These are phyloP conservation scores for Nannoperca australis DNA, from an alignment of 2,797 vertebrate species.

Conservation along the genomic window DNA sequence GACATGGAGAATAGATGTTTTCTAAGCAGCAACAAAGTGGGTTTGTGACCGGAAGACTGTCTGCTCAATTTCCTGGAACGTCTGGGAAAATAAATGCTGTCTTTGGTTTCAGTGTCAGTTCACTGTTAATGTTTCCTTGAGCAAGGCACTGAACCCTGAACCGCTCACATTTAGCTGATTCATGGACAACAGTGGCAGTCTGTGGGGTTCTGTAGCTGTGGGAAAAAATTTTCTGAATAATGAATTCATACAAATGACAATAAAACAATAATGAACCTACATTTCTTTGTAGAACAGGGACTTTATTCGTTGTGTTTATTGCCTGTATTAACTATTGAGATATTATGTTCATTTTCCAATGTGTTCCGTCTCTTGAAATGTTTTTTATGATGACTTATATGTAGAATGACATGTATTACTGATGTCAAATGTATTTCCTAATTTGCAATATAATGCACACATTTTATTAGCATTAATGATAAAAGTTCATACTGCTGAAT, in stretches of 20 bases:
- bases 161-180: not conserved
- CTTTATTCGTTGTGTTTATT: not conserved
- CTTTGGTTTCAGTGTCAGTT: not conserved
- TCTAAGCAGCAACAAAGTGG: conserved; percentile 18
- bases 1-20: conserved; percentile 41
- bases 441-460: not conserved
- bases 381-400: not conserved
- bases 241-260: not conserved
- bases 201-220: not conserved
- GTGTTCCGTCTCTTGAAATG: not conserved
- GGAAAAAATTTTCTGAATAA: not conserved
- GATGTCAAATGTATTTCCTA: not conserved
- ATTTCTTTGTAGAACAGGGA: not conserved
- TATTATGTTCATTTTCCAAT: not conserved
- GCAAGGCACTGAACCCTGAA: conserved; percentile 9
- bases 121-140: conserved; percentile 15
- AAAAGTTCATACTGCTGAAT: too few species aligned
- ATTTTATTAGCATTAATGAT: not conserved
- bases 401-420: not conserved
- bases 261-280: not conserved
- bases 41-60: conserved; percentile 39
- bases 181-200: not conserved
- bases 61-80: conserved; percentile 48
- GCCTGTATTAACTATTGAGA: not conserved
- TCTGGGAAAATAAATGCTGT: conserved; percentile 22